Evolutionary conservation across 2,113 vertebrate genomes (phyloP), one percentile per base, ranked within the genome.

Genomic region (Lontra canadensis): DNA sequence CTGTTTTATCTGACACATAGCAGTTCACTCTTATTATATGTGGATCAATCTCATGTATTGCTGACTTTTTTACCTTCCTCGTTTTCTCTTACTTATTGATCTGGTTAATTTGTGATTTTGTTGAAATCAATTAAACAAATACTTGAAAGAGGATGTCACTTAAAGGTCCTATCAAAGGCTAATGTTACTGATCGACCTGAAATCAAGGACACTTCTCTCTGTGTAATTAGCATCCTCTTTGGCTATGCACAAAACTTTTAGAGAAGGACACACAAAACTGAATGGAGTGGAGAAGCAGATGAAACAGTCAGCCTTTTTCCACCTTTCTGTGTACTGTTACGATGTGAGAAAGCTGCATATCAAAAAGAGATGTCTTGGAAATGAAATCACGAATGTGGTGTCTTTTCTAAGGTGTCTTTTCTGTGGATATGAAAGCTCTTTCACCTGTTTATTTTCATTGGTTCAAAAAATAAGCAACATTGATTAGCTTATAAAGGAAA

Each of bases 21-120:
- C 10, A 92, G 26, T 90, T 93, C 47, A 55, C 0, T 95, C 15
- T 85, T 91, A 13, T 34, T 93, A 20, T 26, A 36, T 89, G 26
- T 71, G 29, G 59, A 15, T 39, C 69, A 25, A 76, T 17, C 14
- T 63, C 63, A 90, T 59, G 21, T 69, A 79, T 80, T 92, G n/a
- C 67, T 89, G 36, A 25, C 25, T 83, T 79, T 61, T 89, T 44
- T 67, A 39, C 55, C 6, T 88, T 85, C 52, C 11, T 79, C 36
- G 0, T 3, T 95, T 88, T 42, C 59, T 88, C 63, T 67, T 61
- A 61, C 6, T 59, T 76, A 71, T 29, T n/a, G 31, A 86, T 86
- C 26, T 93, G 25, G 36, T 95, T 96, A 87, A 96, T 83, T 67
- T 94, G 74, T 92, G 7, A 59, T 92, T 65, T 95, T 92, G 25